Conservation (phyloP, 2,113 vertebrate genomes). For the Picathartes gymnocephalus region DNA sequence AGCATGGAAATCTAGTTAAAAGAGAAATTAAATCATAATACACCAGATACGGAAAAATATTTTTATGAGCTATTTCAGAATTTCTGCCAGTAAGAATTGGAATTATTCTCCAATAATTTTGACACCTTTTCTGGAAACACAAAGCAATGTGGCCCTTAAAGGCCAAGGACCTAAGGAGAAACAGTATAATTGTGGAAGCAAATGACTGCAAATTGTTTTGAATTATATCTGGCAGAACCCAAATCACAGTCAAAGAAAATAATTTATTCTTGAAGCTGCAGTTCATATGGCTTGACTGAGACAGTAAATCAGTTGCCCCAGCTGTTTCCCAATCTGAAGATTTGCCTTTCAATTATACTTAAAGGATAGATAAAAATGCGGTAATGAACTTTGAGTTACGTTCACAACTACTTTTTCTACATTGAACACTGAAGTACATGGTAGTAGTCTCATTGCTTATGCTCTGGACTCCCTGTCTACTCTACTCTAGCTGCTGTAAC, state of each 20-base stretch:
- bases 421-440: background rate
- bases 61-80: background rate
- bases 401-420: background rate
- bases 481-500: background rate
- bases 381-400: accelerated
- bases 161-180: background rate
- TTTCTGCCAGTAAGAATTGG: background rate
- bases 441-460: background rate
- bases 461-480: background rate
- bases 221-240: background rate
- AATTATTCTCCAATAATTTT: background rate
- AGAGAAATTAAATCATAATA: background rate
- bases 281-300: background rate
- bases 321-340: background rate
- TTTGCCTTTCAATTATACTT: background rate
- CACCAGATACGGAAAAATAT: background rate
- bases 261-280: background rate
- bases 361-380: background rate
- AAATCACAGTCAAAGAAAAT: background rate
- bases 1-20: background rate
- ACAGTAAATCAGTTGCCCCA: background rate
- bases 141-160: background rate
- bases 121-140: background rate
- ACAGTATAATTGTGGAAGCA: background rate
- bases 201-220: background rate